Percentiles rank a stretch among this genome's conserved stretches.
Evolutionary conservation across 2,888 invertebrate genomes (phyloP).

Genomic region (Teinopalpus imperialis): DNA sequence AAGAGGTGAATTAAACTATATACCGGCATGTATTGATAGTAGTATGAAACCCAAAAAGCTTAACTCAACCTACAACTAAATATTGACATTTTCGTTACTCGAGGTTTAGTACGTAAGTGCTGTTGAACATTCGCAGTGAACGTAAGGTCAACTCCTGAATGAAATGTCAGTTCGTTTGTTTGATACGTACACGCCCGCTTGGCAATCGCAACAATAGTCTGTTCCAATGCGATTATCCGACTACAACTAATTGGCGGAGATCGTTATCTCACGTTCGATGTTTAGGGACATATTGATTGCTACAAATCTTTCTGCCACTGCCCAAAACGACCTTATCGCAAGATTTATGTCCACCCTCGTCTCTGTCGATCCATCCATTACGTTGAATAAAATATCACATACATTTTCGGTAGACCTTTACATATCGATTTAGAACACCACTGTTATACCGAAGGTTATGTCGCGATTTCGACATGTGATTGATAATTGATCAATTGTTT

Average conservation of each 20-base stretch:
- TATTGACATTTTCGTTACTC: constrained; percentile 26
- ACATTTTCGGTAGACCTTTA: constrained; percentile 6
- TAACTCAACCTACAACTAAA: constrained; percentile 12
- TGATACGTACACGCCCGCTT: constrained; percentile 42
- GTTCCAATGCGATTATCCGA: not conserved
- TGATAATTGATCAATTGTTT: constrained; percentile 6
- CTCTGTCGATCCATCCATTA: not conserved
- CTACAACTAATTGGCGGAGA: not conserved
- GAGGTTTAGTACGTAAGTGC: constrained; percentile 24
- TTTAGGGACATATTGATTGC: not conserved
- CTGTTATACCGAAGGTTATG: not conserved
- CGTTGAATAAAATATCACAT: not conserved
- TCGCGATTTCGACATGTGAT: not conserved
- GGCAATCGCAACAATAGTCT: constrained; percentile 25
- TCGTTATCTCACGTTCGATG: not conserved
- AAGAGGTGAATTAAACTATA: too few species aligned
- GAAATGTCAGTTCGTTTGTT: constrained; percentile 54
- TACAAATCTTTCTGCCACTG: not conserved
- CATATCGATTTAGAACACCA: not conserved
- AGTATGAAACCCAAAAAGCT: too few species aligned
- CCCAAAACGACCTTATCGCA: not conserved
- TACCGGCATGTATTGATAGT: too few species aligned
- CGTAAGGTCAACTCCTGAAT: constrained; percentile 54
- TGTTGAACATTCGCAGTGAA: constrained; percentile 44
- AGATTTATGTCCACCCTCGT: not conserved